Base-by-base conservation (phyloP, 2,888 invertebrate genomes). In the Helicoverpa assulta region DNA sequence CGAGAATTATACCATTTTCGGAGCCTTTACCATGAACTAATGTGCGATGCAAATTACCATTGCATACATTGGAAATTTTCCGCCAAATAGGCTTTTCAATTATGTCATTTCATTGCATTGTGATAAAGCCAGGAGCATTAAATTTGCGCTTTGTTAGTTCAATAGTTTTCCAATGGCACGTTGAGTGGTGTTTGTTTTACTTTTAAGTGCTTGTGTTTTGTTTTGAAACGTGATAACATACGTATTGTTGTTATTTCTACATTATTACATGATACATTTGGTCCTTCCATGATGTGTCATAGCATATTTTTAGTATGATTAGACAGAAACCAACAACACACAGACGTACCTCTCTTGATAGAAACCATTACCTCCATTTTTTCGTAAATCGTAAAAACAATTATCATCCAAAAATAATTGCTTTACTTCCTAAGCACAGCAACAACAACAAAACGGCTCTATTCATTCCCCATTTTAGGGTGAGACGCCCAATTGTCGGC, bases 1-100 rank as follows among this genome's bases (percentile, higher is more conserved):
- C 26, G 76, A 72, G 81, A 88, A 88, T 88, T 84, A 84, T 83
- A 82, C 82, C 73, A 57, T 78, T 82, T 83, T 59, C 55, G 51
- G 64, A 56, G 51, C 61, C 19, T 14, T 57, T 51, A 33, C 66
- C 61, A 50, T 60, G 75, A 74, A 81, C 78, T 82, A 80, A 84
- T 81, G 72, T 66, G 58, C 62, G 58, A 78, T 80, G 70, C 80
- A 84, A 85, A 87, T 87, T 83, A 81, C 72, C 55, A 61, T 57
- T 66, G 74, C 72, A 56, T 72, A 67, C 68, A 73, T 67, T 72
- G 69, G 63, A 74, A 76, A 78, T 80, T 79, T 80, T 61, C 58
- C 65, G 61, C 63, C 69, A 78, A 80, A 86, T 83, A 78, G 71
- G 70, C 76, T 69, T 82, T 84, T 82, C 82, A 81, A 86, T 86